Percentiles rank a stretch among this genome's conserved stretches.
Evolutionary conservation across 2,113 vertebrate genomes (phyloP).

Genomic region (Mesoclemmys tuberculata): DNA sequence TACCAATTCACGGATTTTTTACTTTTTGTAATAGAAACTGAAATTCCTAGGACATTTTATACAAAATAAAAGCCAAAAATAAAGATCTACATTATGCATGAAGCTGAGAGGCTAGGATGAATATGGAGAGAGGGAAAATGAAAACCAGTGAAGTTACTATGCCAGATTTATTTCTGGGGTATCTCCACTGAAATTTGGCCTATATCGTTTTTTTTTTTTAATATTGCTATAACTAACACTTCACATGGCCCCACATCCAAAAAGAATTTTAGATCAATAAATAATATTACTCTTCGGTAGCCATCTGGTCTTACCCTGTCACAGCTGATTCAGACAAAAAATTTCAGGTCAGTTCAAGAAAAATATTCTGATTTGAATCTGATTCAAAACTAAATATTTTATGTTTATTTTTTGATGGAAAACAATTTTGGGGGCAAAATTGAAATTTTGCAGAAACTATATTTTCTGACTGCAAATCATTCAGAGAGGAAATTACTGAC

Average conservation of each 20-base stretch:
- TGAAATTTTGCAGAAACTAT: background rate
- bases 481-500: background rate
- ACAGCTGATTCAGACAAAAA: too few species aligned
- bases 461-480: background rate
- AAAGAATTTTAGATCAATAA: background rate
- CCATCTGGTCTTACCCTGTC: too few species aligned
- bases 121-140: background rate
- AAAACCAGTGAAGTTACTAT: background rate
- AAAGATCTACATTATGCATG: background rate
- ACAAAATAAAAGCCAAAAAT: background rate
- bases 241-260: background rate
- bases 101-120: background rate
- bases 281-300: background rate
- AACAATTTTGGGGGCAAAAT: background rate
- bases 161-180: background rate
- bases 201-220: background rate
- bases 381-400: too few species aligned
- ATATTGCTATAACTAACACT: background rate
- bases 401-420: background rate
- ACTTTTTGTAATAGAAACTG: conserved; percentile 30
- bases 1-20: conserved; percentile 30
- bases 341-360: too few species aligned
- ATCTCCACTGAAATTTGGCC: background rate
- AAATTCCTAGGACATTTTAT: conserved; percentile 53
- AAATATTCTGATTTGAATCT: too few species aligned